Evolutionary conservation across 2,113 vertebrate species (phyloP), one percentile per base, ranked within the genome.

Genomic region (Bathybates hornii): DNA sequence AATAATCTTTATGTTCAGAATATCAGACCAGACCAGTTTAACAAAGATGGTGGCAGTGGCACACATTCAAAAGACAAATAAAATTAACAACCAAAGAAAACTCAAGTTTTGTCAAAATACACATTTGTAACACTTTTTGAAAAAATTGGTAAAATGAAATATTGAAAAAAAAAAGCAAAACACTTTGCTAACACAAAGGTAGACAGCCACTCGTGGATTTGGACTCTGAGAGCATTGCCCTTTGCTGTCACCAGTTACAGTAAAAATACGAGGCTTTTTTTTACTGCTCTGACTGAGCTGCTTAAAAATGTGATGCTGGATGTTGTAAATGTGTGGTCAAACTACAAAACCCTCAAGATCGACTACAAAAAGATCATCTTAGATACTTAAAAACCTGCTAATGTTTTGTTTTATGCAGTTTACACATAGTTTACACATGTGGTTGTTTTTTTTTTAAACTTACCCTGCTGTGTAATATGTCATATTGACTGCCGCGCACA

Each of bases 401-500:
- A 57, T 57, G 24, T 57, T 57, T 57, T 57, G 13, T 57, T 57
- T 57, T 29, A 3, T 57, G 56, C 2, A 29, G 21, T 24, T 24
- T 24, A 24, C 21, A 24, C 11, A 24, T 6, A 2, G 53, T 13
- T 56, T 56, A 56, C 21, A 56, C 53, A 54, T 54, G 21, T 56
- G 6, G 21, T 24, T 24, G 21, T 4, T 54, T 54, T 56, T 56
- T 54, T 0, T 32, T 32, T 6, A 32, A 56, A 56, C 53, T 24
- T 24, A 56, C 11, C 3, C 53, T 56, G 21, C 21, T 56, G 11
- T 56, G 53, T 56, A 56, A 56, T 56, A 56, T 3, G 53, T 56
- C 53, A 24, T 56, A 13, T 7, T 56, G 21, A 56, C 54, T 56
- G 54, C 54, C 0, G 7, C 0, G 4, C 21, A 56, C 54, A 0